Base-by-base conservation (phyloP, 2,888 invertebrate genomes). In the Clostera curtula region DNA sequence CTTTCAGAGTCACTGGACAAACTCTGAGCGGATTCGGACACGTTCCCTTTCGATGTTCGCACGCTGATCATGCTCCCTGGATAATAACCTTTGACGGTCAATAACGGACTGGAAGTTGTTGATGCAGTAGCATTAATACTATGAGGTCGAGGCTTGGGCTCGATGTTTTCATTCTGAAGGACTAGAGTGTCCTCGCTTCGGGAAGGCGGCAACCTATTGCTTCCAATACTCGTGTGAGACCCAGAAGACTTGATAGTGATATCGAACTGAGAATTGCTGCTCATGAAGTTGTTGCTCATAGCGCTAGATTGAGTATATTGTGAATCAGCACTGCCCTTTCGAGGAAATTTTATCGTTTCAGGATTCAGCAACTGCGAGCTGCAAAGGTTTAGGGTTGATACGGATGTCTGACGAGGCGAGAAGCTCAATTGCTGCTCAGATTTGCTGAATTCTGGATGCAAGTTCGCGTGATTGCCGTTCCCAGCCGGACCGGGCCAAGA, bases 401-500 rank as follows among this genome's bases (percentile, higher is more conserved):
- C 63, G 0, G 84, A 85, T 1, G 83, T 74, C 40, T 86, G 86
- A 20, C 86, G 79, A 9, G 86, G 84, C 2, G 74, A 71, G 8
- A 80, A 61, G 44, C 87, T 86, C 3, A 92, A 56, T 38, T 91
- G 91, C 56, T 94, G 94, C 51, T 94, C 94, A 13, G 93, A 93
- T 62, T 93, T 93, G 42, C 93, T 93, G 51, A 93, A 90, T 51
- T 94, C 93, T 2, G 89, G 87, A 29, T 86, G 86, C 24, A 88
- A 57, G 46, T 82, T 86, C 3, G 80, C 60, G 40, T 85, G 67
- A 45, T 84, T 66, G 20, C 86, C 70, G 24, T 85, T 84, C 1
- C 86, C 87, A 20, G 90, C 90, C 0, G 93, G 93, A 0, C 94
- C 94, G 0, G 94, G 93, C 94, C 94, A 95, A 2, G 93, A 93